Percentiles rank a stretch among this genome's conserved stretches.
phyloP scores from a whole-genome alignment of 2,797 vertebrate genomes.

The Adrianichthys oophorus region DNA sequence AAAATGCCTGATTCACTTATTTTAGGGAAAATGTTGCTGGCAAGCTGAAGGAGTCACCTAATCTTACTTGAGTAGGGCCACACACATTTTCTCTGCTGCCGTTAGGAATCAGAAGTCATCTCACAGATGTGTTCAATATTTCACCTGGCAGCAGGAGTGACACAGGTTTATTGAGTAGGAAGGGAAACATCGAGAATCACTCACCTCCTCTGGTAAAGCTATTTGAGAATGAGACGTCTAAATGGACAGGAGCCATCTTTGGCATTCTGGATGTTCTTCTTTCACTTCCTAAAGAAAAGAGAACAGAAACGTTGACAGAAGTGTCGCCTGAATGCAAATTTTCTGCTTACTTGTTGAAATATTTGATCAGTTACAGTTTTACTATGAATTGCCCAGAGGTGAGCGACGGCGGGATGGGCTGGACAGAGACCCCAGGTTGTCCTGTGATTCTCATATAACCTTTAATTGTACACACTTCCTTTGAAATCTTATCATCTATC shows the following conservation, averaged over 20 bases:
- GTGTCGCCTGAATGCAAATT: conserved; percentile 35
- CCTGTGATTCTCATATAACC: conserved; percentile 68
- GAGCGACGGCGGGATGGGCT: conserved; percentile 60
- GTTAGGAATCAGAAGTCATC: background rate
- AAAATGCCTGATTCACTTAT: background rate
- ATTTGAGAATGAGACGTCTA: conserved; percentile 94
- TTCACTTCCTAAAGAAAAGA: conserved; percentile 87
- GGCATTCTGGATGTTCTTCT: conserved; percentile 90
- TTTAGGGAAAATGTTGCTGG: background rate
- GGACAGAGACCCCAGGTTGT: conserved; percentile 61
- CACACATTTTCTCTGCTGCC: background rate
- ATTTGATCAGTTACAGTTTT: background rate
- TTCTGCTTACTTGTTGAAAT: no score
- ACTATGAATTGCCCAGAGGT: conserved; percentile 41
- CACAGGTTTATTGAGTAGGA: background rate
- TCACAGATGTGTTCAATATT: conserved; percentile 18
- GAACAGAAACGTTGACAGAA: conserved; percentile 26
- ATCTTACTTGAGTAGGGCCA: background rate
- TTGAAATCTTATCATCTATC: conserved; percentile 59
- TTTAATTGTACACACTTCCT: conserved; percentile 75
- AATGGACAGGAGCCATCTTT: conserved; percentile 94
- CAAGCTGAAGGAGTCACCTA: no score
- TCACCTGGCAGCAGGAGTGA: conserved; percentile 9
- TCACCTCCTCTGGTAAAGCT: conserved; percentile 97
- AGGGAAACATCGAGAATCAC: conserved; percentile 44